Conservation (phyloP, 2,113 vertebrate species). For the Protobothrops mucrosquamatus region DNA sequence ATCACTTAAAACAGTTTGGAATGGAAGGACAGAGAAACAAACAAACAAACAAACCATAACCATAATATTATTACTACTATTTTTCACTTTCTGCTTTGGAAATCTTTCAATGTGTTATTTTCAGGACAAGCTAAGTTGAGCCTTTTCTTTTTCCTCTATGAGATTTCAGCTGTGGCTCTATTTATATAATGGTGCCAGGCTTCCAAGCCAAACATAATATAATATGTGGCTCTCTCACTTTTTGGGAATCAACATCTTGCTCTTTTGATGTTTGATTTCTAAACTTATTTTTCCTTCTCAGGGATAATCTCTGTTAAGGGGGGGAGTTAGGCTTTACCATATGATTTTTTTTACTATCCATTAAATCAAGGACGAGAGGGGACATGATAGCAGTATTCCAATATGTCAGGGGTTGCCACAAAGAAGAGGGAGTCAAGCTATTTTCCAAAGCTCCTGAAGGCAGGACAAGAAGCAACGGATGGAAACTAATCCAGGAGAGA, state of each 20-base stretch:
- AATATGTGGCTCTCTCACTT: slow-evolving; percentile 45
- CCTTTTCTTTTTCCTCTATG: slow-evolving; percentile 43
- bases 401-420: no score
- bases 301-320: slow-evolving; percentile 9
- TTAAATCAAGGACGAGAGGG: no score
- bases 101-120: slow-evolving; percentile 33
- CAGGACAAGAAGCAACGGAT: no score
- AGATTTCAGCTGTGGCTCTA: slow-evolving; percentile 51
- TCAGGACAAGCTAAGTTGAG: slow-evolving; percentile 38
- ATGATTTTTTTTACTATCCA: no score
- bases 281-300: slow-evolving; percentile 16
- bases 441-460: no score
- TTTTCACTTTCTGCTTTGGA: background rate
- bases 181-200: slow-evolving; percentile 50
- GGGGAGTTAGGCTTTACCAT: no score
- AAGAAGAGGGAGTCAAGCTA: no score
- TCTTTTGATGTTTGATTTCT: slow-evolving; percentile 53
- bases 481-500: no score
- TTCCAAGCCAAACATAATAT: slow-evolving; percentile 50
- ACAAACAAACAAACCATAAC: background rate
- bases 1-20: background rate
- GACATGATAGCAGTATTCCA: no score
- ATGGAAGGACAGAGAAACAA: background rate
- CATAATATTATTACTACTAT: background rate
- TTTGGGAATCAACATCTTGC: slow-evolving; percentile 50